These are phyloP conservation scores for Pimephales promelas DNA, from an alignment of 2,113 vertebrate species.

Conservation along the genomic window DNA sequence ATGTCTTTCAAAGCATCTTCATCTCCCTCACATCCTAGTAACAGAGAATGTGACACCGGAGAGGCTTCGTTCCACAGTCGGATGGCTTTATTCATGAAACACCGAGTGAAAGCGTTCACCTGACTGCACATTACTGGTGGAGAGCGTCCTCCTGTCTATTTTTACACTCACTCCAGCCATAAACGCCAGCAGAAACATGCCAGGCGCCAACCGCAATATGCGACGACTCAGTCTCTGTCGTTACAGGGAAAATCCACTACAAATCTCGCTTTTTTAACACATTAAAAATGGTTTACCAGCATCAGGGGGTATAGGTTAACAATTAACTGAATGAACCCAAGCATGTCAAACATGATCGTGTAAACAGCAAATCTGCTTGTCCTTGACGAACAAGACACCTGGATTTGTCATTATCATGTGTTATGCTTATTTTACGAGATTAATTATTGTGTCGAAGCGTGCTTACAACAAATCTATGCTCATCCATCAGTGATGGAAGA, in stretches of 20 bases:
- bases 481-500: neutral
- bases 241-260: neutral
- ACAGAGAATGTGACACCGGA: neutral
- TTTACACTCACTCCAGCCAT: constrained; percentile 17
- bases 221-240: neutral
- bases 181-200: constrained; percentile 1
- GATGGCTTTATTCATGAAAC: constrained; percentile 48
- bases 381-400: constrained; percentile 9
- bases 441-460: neutral
- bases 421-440: constrained; percentile 18
- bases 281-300: neutral
- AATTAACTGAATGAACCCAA: neutral
- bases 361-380: neutral
- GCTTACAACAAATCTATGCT: neutral
- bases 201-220: constrained; percentile 2
- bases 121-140: constrained; percentile 43
- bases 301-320: neutral
- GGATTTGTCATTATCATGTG: neutral
- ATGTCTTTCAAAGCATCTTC: neutral
- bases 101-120: constrained; percentile 52
- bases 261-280: neutral
- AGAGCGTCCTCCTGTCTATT: constrained; percentile 32
- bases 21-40: neutral
- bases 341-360: neutral
- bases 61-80: neutral